These are phyloP conservation scores for Galerucella nymphaeae DNA, from an alignment of 2,888 invertebrate genomes.

Conservation along the genomic window DNA sequence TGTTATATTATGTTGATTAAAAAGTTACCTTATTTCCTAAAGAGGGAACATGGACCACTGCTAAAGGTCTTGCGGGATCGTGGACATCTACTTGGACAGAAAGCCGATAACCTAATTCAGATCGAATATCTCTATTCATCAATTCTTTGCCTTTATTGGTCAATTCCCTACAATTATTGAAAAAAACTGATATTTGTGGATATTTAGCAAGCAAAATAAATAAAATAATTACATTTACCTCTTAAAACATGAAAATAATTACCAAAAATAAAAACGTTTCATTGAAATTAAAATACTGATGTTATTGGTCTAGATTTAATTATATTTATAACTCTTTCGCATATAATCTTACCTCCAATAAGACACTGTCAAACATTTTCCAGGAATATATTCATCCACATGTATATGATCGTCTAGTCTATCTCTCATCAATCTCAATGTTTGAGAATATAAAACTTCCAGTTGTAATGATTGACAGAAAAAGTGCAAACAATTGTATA, in stretches of 20 bases:
- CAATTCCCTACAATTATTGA: slow-evolving; percentile 64
- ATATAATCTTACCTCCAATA: slow-evolving; percentile 83
- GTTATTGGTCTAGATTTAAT: too few relatives aligned
- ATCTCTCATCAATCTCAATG: slow-evolving; percentile 86
- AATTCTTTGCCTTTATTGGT: slow-evolving; percentile 66
- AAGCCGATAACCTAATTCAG: slow-evolving; percentile 88
- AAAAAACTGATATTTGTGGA: background rate
- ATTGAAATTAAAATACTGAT: too few relatives aligned
- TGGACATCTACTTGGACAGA: slow-evolving; percentile 89
- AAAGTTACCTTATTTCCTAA: slow-evolving; percentile 72
- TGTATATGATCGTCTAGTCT: slow-evolving; percentile 89
- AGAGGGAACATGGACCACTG: slow-evolving; percentile 76
- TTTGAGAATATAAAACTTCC: slow-evolving; percentile 90
- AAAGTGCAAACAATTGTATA: slow-evolving; percentile 86
- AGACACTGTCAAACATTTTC: slow-evolving; percentile 89
- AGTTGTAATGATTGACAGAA: slow-evolving; percentile 96
- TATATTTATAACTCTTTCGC: too few relatives aligned
- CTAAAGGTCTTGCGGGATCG: slow-evolving; percentile 81
- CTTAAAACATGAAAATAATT: too few relatives aligned
- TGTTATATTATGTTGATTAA: too few relatives aligned
- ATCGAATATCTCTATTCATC: slow-evolving; percentile 73
- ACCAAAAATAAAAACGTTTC: background rate
- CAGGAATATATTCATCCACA: slow-evolving; percentile 91
- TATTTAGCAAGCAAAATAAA: too few relatives aligned
- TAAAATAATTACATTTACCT: too few relatives aligned